These are phyloP conservation scores for Elysia crispata DNA, from an alignment of 2,888 invertebrate genomes.

Conservation along the genomic window DNA sequence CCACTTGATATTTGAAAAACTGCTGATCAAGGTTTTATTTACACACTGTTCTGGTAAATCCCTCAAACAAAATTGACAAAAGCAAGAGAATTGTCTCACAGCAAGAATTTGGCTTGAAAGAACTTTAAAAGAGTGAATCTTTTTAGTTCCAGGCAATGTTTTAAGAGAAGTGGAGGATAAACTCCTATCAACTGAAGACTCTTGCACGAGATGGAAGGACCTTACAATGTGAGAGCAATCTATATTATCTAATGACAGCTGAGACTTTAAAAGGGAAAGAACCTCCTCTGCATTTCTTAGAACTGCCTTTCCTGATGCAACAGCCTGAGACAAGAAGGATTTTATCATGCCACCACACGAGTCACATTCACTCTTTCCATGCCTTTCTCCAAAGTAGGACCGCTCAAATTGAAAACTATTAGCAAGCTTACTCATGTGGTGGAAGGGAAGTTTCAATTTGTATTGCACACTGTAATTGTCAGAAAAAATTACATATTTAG, in stretches of 20 bases:
- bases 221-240: constrained; percentile 6
- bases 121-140: constrained; percentile 21
- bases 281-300: constrained; percentile 21
- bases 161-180: constrained; percentile 11
- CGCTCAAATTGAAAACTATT: constrained; percentile 6
- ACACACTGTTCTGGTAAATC: not conserved
- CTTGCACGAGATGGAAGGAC: constrained; percentile 19
- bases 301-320: not conserved
- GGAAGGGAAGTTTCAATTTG: constrained; percentile 16
- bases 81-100: constrained; percentile 13
- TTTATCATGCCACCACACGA: constrained; percentile 33
- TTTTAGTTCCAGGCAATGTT: constrained; percentile 26
- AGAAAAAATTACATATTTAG: constrained; percentile 19
- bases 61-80: not conserved
- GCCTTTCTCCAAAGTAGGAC: constrained; percentile 28
- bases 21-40: not conserved
- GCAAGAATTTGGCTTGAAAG: constrained; percentile 6
- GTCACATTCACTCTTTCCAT: constrained; percentile 35
- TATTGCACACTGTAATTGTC: constrained; percentile 29
- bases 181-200: not conserved
- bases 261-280: not conserved
- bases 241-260: not conserved
- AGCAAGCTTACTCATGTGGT: constrained; percentile 19
- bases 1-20: constrained; percentile 14
- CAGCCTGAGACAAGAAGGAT: constrained; percentile 19